Base-by-base conservation (phyloP, 2,113 vertebrate genomes). In the Phylloscopus trochiloides region DNA sequence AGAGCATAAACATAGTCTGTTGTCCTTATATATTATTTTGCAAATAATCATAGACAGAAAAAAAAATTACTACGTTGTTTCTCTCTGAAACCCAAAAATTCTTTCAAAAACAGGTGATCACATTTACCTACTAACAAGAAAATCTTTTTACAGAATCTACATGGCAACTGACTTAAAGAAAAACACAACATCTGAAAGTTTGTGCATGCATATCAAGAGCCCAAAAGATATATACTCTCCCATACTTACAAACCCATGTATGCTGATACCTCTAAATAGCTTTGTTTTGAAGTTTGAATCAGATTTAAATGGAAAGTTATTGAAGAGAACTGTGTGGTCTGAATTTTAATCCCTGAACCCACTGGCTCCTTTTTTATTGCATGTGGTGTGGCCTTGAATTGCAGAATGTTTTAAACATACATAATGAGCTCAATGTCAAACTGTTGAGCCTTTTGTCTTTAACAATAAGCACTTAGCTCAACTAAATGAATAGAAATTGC, bases 401-500 rank as follows among this genome's bases (percentile, higher is more conserved):
- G 98, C 98, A 97, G 98, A 98, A 98, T 98, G 98, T 98, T 99
- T 98, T 98, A 98, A 99, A 99, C 97, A 98, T 97, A 98, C 98
- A 98, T 98, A 99, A 99, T 99, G 98, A 99, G 98, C 98, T 98
- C 96, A 96, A 96, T 98, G 98, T 98, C 98, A 98, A 98, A 98
- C 97, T 96, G 98, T 98, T 97, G 98, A 97, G 97, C 96, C 98
- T 98, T 99, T 99, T 99, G 98, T 99, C 98, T 99, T 98, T 97
- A 97, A 98, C 98, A 98, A 98, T 98, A 98, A 98, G 98, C 98
- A 98, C 98, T 99, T 98, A 98, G 98, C 98, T 98, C 97, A 98
- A 97, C 98, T 98, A 98, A 99, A 98, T 98, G 98, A 99, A 98
- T 98, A 98, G 98, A 98, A 98, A 99, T 99, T 97, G 97, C 98